Evolutionary conservation across 1,140 invertebrate species (phyloP), one percentile per base, ranked within the genome.

Genomic region (Danaus melanippus): DNA sequence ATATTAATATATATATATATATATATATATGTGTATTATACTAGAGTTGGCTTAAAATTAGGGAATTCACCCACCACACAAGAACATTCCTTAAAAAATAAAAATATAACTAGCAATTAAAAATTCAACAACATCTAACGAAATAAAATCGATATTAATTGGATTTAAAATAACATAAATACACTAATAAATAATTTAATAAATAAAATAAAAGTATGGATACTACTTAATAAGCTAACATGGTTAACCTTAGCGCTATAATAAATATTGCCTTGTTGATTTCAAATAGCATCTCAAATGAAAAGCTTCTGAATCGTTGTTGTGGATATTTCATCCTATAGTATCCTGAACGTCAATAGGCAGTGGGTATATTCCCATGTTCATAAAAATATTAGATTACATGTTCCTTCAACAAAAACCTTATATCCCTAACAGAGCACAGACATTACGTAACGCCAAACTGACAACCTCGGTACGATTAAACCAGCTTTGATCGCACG

Each of bases 41-140:
- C 71, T 75, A 82, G 64, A 54, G 54, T 69, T 69, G 69, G 67
- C 69, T 68, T 70, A 67, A 76, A 77, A 71, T 71, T 63, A 74
- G 12, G 55, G 50, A 58, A 65, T 61, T 54, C 59, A 57, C 46
- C 56, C 47, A 61, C 50, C 17, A 43, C 21, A 21, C 49, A 15
- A 8, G 21, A 32, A 32, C 21, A 32, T 32, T 32, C 21, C 21
- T 32, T 32, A 32, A 32, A n/a, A 32, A 32, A 32, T 32, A 32
- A 32, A 32, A 32, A 32, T 32, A 32, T 32, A 32, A 32, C 21
- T 32, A 32, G 21, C 21, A 32, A 32, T 46, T 40, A 2, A 32
- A n/a, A 53, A 47, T 9, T 53, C 42, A 40, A 46, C 51, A 42
- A 32, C 21, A 32, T 32, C 21, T 32, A 32, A 32, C 21, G 21